Evolutionary conservation across 1,140 invertebrate species (phyloP).

Genomic region (Cydia splendana): DNA sequence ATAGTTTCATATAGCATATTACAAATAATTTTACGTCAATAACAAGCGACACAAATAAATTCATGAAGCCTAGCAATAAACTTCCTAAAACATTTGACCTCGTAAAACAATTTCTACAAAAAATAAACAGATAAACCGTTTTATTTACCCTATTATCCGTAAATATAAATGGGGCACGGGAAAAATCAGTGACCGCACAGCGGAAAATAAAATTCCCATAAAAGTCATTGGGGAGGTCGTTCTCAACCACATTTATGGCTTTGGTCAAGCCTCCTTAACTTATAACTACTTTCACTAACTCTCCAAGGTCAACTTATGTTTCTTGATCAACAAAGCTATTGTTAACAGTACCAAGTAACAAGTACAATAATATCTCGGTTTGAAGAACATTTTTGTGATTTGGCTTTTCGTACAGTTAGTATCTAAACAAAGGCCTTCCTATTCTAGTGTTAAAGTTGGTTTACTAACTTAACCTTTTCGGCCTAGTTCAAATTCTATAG

Average conservation of each 20-base stretch:
- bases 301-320: not conserved
- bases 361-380: too few species aligned
- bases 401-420: too few species aligned
- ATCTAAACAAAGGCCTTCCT: too few species aligned
- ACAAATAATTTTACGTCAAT: too few species aligned
- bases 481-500: too few species aligned
- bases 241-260: constrained; percentile 5
- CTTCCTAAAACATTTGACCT: not conserved
- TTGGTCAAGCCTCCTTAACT: constrained; percentile 17
- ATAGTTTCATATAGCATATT: too few species aligned
- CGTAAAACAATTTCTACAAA: not conserved
- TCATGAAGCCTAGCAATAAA: not conserved
- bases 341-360: too few species aligned
- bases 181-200: constrained; percentile 20
- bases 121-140: not conserved
- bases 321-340: not conserved
- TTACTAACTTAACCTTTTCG: too few species aligned
- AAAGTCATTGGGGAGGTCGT: constrained; percentile 5
- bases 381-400: too few species aligned
- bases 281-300: not conserved
- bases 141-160: constrained; percentile 13
- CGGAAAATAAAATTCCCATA: constrained; percentile 23
- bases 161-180: constrained; percentile 8
- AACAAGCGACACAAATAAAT: not conserved
- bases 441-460: too few species aligned